These are phyloP conservation scores for Columbina picui DNA, from an alignment of 2,113 vertebrate genomes.

Conservation along the genomic window DNA sequence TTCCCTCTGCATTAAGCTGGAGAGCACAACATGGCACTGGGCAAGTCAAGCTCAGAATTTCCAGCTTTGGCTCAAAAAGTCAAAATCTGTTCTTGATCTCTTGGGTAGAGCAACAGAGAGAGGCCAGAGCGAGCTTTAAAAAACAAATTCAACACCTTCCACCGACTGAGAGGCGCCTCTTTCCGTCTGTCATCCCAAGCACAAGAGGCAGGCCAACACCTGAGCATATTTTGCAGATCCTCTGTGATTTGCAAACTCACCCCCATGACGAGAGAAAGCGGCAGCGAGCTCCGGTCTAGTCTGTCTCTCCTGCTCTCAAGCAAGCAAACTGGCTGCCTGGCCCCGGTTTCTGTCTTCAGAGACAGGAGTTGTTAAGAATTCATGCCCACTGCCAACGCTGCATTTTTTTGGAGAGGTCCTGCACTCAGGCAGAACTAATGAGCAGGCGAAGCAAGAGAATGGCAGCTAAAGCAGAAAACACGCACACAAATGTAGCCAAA, in stretches of 20 bases:
- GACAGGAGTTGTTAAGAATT: conserved; percentile 62
- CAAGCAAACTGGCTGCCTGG: conserved; percentile 11
- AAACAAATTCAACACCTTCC: conserved; percentile 2
- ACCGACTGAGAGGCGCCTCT: background rate
- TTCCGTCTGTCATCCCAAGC: background rate
- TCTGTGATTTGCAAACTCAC: conserved; percentile 17
- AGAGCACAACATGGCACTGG: background rate
- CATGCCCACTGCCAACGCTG: conserved; percentile 57
- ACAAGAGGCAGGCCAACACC: background rate
- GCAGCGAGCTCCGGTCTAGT: background rate
- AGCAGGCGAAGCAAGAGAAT: conserved; percentile 57
- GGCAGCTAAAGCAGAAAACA: conserved; percentile 52
- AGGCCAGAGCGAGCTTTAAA: conserved; percentile 23
- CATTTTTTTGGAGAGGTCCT: conserved; percentile 66
- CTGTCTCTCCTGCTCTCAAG: background rate
- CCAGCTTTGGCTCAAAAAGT: conserved; percentile 7
- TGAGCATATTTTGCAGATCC: conserved; percentile 3
- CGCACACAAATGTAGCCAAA: background rate
- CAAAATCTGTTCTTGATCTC: background rate
- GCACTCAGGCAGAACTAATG: conserved; percentile 70
- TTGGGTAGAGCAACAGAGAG: background rate
- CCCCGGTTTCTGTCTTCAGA: conserved; percentile 28
- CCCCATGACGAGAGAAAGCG: background rate
- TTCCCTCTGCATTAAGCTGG: background rate
- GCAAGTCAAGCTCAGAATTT: background rate